Base-by-base conservation (phyloP, 2,888 invertebrate genomes). In the Melangyna quadrimaculata region DNA sequence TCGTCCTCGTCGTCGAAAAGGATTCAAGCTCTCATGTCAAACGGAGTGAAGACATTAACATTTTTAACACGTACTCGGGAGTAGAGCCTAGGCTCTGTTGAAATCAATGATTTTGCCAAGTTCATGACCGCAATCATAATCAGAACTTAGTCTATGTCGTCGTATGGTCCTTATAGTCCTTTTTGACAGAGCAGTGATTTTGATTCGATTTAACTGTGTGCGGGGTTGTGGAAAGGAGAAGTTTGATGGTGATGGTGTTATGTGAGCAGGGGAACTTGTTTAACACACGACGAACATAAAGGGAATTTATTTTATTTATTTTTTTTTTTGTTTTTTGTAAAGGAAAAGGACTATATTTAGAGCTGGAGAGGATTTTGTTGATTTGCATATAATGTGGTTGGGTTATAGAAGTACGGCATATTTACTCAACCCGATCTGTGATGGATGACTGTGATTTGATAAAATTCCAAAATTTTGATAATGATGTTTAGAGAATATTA, bases 51-150 rank as follows among this genome's bases (percentile, higher is more conserved):
- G n/a, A 48, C 77, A 86, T 86, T 86, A 81, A 81, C 59, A 86
- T 86, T 86, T 86, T 78, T 27, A 73, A 81, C 86, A 86, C 86
- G 86, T 86, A 72, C 81, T 78, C 63, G 55, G 59, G 74, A 81
- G 81, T 81, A 78, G 69, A 86, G 86, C 86, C 86, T 86, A 86
- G 77, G 81, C 80, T 78, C 81, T 81, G 86, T 78, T 45, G 86
- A 86, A 86, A 86, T 86, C 86, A 86, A 86, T 86, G 86, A 86
- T 81, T 86, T 86, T 78, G 77, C 77, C 86, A 86, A 81, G 81
- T 86, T 86, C 86, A 86, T 86, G 86, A 86, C 86, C 86, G 86
- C 86, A 86, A 86, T 86, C 86, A 86, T 86, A 86, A 86, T 86
- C 86, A 86, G 81, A 81, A 77, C 72, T 70, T 57, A 35, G 57